phyloP scores from a whole-genome alignment of 2,888 invertebrate genomes.

The Scelioninae gen. 1 region DNA sequence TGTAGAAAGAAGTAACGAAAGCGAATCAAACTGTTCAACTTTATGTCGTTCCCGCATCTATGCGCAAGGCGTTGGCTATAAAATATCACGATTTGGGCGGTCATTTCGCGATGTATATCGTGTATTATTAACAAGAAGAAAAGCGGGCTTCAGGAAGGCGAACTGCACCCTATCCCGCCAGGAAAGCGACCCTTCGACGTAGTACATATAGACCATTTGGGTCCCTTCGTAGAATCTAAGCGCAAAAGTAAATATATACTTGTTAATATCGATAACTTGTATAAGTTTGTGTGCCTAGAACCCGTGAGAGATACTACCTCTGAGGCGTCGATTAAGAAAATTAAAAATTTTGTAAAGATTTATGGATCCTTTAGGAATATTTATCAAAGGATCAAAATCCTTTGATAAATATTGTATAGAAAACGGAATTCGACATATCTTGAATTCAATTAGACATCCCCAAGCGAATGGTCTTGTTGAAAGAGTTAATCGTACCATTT shows the following conservation, averaged over 20 bases:
- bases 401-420: neutral
- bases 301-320: neutral
- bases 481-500: neutral
- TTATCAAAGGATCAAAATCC: constrained; percentile 34
- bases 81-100: constrained; percentile 30
- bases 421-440: neutral
- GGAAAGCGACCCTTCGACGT: constrained; percentile 69
- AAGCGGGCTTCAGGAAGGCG: constrained; percentile 33
- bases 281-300: neutral
- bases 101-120: neutral
- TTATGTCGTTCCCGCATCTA: no score
- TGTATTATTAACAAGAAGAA: constrained; percentile 20
- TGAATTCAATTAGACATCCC: neutral
- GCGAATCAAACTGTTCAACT: no score
- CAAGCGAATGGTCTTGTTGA: neutral
- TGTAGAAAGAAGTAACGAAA: no score
- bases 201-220: constrained; percentile 68
- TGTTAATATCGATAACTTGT: constrained; percentile 62
- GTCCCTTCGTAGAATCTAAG: constrained; percentile 58
- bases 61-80: constrained; percentile 26
- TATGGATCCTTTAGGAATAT: constrained; percentile 63
- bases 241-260: constrained; percentile 64
- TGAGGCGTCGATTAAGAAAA: neutral
- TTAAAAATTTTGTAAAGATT: neutral
- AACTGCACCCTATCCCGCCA: constrained; percentile 71